A percentile compares a stretch with the other conserved stretches of the same genome.
Conservation (phyloP, 2,888 invertebrate species). For the Sympetrum striolatum region DNA sequence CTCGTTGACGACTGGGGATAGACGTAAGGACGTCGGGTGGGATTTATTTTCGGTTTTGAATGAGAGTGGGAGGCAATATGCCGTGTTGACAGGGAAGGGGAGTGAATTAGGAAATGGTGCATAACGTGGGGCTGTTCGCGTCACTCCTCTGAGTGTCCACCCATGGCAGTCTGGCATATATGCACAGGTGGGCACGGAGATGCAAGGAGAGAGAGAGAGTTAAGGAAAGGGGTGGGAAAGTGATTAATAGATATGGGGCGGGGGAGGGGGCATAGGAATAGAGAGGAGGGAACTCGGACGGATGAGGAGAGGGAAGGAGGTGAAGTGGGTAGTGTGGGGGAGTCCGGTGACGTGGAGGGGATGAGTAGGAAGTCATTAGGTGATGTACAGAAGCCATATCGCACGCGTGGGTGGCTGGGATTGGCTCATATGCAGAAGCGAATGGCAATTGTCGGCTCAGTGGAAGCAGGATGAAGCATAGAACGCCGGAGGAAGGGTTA, state of each 20-base stretch:
- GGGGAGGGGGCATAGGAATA: background rate
- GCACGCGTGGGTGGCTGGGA: conserved; percentile 28
- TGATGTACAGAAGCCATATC: conserved; percentile 31
- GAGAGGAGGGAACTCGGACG: background rate
- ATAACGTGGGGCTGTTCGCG: conserved; percentile 3
- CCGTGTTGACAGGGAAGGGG: background rate
- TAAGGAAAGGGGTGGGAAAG: background rate
- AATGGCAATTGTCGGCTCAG: conserved; percentile 32
- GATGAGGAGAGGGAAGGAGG: background rate
- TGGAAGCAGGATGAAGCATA: background rate
- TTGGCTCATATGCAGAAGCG: conserved; percentile 25
- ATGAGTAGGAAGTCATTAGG: conserved; percentile 28
- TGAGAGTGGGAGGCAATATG: background rate
- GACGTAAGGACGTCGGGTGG: background rate
- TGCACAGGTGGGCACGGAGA: conserved; percentile 25
- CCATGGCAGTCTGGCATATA: background rate
- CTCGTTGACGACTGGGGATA: background rate
- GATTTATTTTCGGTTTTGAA: background rate
- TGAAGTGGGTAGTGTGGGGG: background rate
- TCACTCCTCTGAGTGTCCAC: conserved; percentile 10
- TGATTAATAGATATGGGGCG: background rate
- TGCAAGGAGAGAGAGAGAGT: background rate
- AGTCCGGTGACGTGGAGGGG: background rate
- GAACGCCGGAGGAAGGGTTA: background rate
- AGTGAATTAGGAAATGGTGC: conserved; percentile 11